Evolutionary conservation across 2,113 vertebrate genomes (phyloP).

Genomic region (Halcyon senegalensis): DNA sequence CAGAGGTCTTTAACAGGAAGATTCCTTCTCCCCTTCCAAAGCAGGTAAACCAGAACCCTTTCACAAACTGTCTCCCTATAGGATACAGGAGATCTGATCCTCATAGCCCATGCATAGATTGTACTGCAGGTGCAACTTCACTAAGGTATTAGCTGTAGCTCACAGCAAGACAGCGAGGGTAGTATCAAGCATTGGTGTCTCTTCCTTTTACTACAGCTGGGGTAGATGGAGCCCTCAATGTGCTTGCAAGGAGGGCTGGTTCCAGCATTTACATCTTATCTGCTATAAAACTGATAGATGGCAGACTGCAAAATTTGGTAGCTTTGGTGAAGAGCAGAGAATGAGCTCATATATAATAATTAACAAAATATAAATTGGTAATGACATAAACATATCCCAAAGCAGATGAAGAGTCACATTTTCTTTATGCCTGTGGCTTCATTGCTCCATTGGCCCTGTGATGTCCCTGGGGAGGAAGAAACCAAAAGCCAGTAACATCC

Average conservation of each 20-base stretch:
- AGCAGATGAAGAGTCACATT: neutral
- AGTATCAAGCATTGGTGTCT: neutral
- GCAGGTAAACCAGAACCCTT: neutral
- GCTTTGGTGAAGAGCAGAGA: neutral
- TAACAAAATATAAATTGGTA: neutral
- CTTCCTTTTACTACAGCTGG: neutral
- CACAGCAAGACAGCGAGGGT: neutral
- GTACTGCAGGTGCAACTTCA: neutral
- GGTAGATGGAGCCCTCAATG: neutral
- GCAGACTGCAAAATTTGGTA: neutral
- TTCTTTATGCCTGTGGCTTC: neutral
- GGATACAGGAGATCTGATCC: neutral
- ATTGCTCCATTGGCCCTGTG: neutral
- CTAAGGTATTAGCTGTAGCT: neutral
- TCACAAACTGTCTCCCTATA: neutral
- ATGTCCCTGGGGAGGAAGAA: neutral
- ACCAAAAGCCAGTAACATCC: neutral
- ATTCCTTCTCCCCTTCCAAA: slow-evolving; percentile 21
- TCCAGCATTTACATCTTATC: neutral
- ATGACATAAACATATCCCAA: neutral
- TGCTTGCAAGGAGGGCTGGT: neutral
- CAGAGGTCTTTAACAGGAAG: neutral
- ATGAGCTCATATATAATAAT: neutral
- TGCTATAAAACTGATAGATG: neutral
- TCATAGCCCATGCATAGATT: neutral